phyloP scores from a whole-genome alignment of 2,113 vertebrate species.

The Oncorhynchus clarkii region DNA sequence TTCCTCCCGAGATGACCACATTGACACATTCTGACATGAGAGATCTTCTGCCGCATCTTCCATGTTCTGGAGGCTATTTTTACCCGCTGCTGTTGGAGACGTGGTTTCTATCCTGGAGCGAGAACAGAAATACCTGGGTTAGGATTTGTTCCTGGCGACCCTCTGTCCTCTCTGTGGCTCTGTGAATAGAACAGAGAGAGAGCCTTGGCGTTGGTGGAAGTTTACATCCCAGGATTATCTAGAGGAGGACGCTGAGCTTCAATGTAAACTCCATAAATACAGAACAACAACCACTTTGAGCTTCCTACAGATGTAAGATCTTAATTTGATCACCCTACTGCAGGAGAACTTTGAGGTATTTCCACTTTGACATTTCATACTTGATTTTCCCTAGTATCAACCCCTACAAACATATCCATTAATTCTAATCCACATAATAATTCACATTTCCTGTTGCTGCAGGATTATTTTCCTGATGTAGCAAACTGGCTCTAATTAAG shows the following conservation, averaged over 20 bases:
- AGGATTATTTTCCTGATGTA: no score
- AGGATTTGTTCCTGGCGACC: background rate
- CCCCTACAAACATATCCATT: no score
- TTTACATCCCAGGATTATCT: conserved; percentile 4
- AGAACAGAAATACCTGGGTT: background rate
- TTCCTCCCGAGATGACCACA: no score
- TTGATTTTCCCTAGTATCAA: no score
- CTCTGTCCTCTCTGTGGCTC: background rate
- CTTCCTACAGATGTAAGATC: no score
- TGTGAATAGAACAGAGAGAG: background rate
- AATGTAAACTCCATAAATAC: background rate
- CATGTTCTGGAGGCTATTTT: background rate
- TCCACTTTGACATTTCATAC: no score
- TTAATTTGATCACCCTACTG: no score
- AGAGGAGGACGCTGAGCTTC: background rate
- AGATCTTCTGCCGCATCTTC: background rate
- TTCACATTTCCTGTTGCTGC: no score
- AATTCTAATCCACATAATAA: no score
- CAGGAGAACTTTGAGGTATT: no score
- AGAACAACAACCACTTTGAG: background rate
- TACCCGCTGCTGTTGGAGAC: background rate
- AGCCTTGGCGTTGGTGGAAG: background rate
- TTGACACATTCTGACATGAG: background rate
- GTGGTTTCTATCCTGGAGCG: background rate
- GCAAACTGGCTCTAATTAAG: no score